Conservation (phyloP, 2,888 invertebrate genomes). For the Leptura quadrifasciata region DNA sequence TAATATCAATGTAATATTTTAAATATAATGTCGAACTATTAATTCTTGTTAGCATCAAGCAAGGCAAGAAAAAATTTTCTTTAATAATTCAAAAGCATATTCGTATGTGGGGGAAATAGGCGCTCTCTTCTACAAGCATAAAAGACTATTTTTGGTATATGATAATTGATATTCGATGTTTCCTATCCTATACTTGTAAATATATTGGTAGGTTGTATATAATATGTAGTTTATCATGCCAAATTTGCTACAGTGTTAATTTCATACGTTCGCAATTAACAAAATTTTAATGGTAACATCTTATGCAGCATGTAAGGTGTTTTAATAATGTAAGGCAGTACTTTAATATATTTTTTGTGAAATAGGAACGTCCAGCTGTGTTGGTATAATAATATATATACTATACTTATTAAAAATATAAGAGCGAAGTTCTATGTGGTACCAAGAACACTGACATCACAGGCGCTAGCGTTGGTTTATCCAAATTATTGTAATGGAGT, state of each 20-base stretch:
- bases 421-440: no score
- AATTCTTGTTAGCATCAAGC: background rate
- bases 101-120: slow-evolving; percentile 30
- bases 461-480: no score
- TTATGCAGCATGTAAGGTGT: background rate
- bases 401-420: no score
- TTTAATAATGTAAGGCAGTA: background rate
- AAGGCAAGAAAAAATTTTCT: background rate
- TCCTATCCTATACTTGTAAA: background rate
- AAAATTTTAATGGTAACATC: background rate
- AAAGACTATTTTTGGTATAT: slow-evolving; percentile 29
- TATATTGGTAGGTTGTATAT: background rate
- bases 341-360: background rate
- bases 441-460: no score
- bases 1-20: background rate
- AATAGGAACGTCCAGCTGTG: no score
- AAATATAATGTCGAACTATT: background rate
- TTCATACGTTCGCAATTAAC: background rate
- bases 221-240: background rate
- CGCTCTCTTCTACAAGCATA: slow-evolving; percentile 33
- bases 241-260: background rate
- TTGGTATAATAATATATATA: no score
- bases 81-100: slow-evolving; percentile 4
- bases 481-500: no score
- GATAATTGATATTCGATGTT: slow-evolving; percentile 1